These are phyloP conservation scores for Diorhabda carinulata DNA, from an alignment of 1,140 invertebrate species.

Conservation along the genomic window DNA sequence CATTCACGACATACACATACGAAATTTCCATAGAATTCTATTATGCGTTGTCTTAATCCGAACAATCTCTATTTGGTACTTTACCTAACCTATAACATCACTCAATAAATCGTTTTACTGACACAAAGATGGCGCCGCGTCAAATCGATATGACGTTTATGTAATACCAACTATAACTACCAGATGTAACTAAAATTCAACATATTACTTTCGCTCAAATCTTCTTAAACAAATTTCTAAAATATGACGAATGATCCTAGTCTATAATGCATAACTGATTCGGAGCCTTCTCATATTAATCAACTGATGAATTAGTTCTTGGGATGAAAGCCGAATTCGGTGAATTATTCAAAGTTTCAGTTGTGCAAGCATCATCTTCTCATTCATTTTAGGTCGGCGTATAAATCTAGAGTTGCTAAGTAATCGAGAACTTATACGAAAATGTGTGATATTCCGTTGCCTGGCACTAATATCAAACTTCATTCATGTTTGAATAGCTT, in stretches of 20 bases:
- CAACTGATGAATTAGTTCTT: slow-evolving; percentile 37
- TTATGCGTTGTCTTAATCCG: too few relatives aligned
- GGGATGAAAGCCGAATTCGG: slow-evolving; percentile 27
- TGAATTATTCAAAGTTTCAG: slow-evolving; percentile 36
- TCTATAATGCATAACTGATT: slow-evolving; percentile 35
- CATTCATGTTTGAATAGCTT: slow-evolving; percentile 2
- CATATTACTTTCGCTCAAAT: too few relatives aligned
- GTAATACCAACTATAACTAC: too few relatives aligned
- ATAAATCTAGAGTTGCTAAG: slow-evolving; percentile 7
- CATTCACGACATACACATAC: too few relatives aligned
- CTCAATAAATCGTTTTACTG: too few relatives aligned
- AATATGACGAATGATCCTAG: not conserved
- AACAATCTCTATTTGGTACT: too few relatives aligned
- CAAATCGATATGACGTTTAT: too few relatives aligned
- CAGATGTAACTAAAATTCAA: too few relatives aligned
- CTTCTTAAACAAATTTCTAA: too few relatives aligned
- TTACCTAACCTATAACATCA: too few relatives aligned
- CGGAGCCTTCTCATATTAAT: slow-evolving; percentile 36
- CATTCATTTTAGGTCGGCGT: not conserved
- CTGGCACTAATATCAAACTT: not conserved
- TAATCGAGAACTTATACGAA: slow-evolving; percentile 1
- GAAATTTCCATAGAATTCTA: too few relatives aligned
- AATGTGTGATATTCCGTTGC: not conserved
- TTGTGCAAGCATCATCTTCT: slow-evolving; percentile 18
- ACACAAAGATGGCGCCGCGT: too few relatives aligned